Percentiles rank a stretch among this genome's conserved stretches.
phyloP scores from a whole-genome alignment of 2,888 invertebrate genomes.

The Aphodius granarius region DNA sequence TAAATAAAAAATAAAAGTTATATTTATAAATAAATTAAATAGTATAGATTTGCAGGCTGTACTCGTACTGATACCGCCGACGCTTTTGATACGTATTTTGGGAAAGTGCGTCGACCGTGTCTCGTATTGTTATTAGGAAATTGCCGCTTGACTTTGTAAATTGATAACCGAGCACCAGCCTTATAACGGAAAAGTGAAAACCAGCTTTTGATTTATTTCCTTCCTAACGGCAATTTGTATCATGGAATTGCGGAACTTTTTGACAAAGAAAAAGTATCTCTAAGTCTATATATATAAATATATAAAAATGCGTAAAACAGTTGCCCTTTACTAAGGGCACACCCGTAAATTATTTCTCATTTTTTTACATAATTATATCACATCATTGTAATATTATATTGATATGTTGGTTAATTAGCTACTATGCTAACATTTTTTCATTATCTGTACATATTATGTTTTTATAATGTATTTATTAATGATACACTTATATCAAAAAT shows the following conservation, averaged over 20 bases:
- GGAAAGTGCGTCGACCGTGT: background rate
- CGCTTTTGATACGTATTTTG: constrained; percentile 31
- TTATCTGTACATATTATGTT: constrained; percentile 54
- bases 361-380: constrained; percentile 23
- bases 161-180: constrained; percentile 37
- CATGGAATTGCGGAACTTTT: background rate
- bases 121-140: constrained; percentile 5
- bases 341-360: constrained; percentile 20
- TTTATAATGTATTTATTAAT: constrained; percentile 55
- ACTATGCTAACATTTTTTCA: constrained; percentile 50
- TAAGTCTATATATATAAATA: constrained; percentile 11
- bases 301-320: constrained; percentile 15
- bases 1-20: constrained; percentile 30
- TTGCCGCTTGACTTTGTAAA: constrained; percentile 44
- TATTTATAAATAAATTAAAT: constrained; percentile 46
- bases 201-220: background rate
- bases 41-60: constrained; percentile 44
- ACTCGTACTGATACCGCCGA: constrained; percentile 27
- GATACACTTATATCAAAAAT: constrained; percentile 43
- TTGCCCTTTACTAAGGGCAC: constrained; percentile 4
- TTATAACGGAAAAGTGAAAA: constrained; percentile 18
- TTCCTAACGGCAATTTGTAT: background rate
- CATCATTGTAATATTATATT: constrained; percentile 36
- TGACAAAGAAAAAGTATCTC: constrained; percentile 10
- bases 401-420: constrained; percentile 38